A percentile compares a stretch with the other conserved stretches of the same genome.
Conservation (phyloP, 1,140 invertebrate species). For the Halotydeus destructor region DNA sequence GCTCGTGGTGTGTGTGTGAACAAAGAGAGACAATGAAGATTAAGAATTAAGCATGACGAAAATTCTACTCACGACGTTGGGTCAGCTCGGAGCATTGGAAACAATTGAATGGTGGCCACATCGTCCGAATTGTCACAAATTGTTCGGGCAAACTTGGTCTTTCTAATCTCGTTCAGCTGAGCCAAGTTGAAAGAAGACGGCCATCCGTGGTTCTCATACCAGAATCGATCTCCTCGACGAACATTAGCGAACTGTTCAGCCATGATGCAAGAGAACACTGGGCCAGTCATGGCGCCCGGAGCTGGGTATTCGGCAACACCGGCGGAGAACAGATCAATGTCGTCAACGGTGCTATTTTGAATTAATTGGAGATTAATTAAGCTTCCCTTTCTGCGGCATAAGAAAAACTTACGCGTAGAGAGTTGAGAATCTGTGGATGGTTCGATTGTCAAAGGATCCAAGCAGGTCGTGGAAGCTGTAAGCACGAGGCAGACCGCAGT, state of each 20-base stretch:
- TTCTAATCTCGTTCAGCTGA: conserved; percentile 32
- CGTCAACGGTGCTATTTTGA: conserved; percentile 15
- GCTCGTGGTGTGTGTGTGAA: neutral
- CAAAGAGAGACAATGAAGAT: neutral
- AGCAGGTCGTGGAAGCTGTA: conserved; percentile 17
- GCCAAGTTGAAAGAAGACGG: conserved; percentile 39
- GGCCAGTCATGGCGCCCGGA: conserved; percentile 17
- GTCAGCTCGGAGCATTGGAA: conserved; percentile 16
- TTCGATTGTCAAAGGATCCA: conserved; percentile 19
- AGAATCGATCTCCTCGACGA: conserved; percentile 78
- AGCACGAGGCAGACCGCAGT: conserved; percentile 45
- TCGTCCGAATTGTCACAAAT: conserved; percentile 39
- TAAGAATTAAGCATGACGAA: neutral
- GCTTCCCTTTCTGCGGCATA: neutral
- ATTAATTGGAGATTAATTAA: neutral
- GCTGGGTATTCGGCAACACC: conserved; percentile 23
- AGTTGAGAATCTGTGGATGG: conserved; percentile 15
- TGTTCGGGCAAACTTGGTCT: conserved; percentile 30
- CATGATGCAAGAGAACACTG: conserved; percentile 69
- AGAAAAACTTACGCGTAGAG: conserved; percentile 15
- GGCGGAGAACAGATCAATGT: conserved; percentile 19
- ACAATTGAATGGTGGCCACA: conserved; percentile 29
- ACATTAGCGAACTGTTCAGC: conserved; percentile 84
- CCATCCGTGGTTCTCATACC: conserved; percentile 60
- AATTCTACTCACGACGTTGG: no score